Evolutionary conservation across 2,113 vertebrate species (phyloP), one percentile per base, ranked within the genome.

Genomic region (Nibea coibor): DNA sequence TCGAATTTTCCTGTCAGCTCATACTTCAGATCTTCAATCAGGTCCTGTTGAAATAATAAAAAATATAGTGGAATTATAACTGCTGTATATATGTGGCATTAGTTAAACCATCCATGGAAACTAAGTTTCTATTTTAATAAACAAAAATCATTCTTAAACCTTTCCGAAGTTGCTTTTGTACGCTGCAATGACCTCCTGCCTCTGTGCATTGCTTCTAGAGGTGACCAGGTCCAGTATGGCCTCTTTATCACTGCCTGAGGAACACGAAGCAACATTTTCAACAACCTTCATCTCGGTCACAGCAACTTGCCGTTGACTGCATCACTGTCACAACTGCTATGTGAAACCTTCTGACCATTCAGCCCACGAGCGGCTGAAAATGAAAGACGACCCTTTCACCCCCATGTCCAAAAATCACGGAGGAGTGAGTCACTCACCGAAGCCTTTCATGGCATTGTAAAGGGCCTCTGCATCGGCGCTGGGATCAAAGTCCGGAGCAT

Each of bases 1-100:
- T 99, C 98, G 78, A 99, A 99, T 89, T 99, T 99, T 26, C 98
- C 98, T 0, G 97, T 99, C 90, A 99, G 95, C 92, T 99, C 98
- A 0, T 98, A 99, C 87, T 99, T 99, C 75, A 99, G 93, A 90
- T 99, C 97, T 9, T 95, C 96, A 8, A 99, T 98, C 87, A 99
- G 96, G 90, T 99, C 98, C 98, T 99, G 76, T 1, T 64, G 39
- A 75, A 80, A 75, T 5, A 47, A 54, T 2, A 66, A 61, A 43
- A 39, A 31, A 10, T 1, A 54, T 58, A 7, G 17, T 61, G 0
- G 14, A 56, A 2, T 70, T 24, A 26, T 1, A 68, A 31, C 17
- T 3, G 19, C 62, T 14, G 26, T 39, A 3, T 42, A 28, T 16
- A 61, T 24, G 4, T 39, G 15, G 11, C 8, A 5, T 48, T n/a